These are phyloP conservation scores for Haemorhous mexicanus DNA, from an alignment of 2,113 vertebrate genomes.

Conservation along the genomic window DNA sequence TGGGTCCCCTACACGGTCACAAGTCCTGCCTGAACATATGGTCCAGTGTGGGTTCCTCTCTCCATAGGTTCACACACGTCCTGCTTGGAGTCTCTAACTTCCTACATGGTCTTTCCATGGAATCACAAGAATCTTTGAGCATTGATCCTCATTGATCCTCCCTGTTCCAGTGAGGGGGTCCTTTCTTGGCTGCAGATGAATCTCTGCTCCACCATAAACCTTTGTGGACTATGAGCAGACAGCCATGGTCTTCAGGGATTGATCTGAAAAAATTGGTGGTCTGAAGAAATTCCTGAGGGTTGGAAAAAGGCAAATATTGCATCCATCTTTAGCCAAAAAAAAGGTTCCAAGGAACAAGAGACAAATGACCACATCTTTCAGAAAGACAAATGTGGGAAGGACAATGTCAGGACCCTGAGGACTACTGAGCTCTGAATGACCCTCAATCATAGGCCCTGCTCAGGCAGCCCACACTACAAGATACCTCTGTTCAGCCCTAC, in stretches of 20 bases:
- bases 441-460: background rate
- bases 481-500: background rate
- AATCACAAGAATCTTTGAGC: background rate
- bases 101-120: background rate
- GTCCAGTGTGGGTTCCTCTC: background rate
- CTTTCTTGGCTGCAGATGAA: background rate
- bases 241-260: background rate
- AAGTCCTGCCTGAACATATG: background rate
- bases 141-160: background rate
- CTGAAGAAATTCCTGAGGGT: background rate
- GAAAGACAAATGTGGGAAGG: background rate
- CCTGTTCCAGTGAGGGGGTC: background rate
- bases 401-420: background rate
- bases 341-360: background rate
- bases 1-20: background rate
- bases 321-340: background rate
- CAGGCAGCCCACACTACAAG: background rate
- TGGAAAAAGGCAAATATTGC: background rate
- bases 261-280: background rate
- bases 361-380: background rate
- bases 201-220: background rate
- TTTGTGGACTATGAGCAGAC: background rate
- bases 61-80: background rate
- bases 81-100: accelerated
- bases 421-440: no score